These are phyloP conservation scores for Lepidochrysops patricia DNA, from an alignment of 2,888 invertebrate genomes.

Conservation along the genomic window DNA sequence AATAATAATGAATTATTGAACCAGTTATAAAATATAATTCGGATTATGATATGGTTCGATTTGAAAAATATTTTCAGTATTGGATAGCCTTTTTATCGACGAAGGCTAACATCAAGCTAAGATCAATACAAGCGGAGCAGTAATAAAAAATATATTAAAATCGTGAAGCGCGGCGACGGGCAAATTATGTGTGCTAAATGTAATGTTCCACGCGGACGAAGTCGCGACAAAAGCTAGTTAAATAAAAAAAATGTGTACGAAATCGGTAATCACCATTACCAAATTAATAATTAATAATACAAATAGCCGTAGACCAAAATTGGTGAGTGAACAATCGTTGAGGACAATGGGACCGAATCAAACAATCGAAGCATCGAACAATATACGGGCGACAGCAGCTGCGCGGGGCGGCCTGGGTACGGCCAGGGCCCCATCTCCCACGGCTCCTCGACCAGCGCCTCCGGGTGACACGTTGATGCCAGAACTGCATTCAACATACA, in stretches of 20 bases:
- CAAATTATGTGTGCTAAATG: too few relatives aligned
- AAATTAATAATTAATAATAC: slow-evolving; percentile 21
- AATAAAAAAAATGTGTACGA: neutral
- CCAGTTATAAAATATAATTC: too few relatives aligned
- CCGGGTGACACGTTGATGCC: neutral
- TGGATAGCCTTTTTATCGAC: too few relatives aligned
- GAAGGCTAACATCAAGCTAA: too few relatives aligned
- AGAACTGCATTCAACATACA: neutral
- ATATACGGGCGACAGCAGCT: slow-evolving; percentile 64
- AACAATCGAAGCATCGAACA: slow-evolving; percentile 59
- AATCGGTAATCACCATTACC: slow-evolving; percentile 1
- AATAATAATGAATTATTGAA: too few relatives aligned
- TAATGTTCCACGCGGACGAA: too few relatives aligned
- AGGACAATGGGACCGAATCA: slow-evolving; percentile 58
- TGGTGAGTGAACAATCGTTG: slow-evolving; percentile 26
- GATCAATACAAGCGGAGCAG: too few relatives aligned
- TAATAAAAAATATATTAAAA: too few relatives aligned
- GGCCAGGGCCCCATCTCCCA: slow-evolving; percentile 56
- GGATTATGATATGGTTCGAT: too few relatives aligned
- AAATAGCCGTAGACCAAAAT: slow-evolving; percentile 23
- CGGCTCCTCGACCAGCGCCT: slow-evolving; percentile 33
- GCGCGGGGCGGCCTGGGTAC: slow-evolving; percentile 42
- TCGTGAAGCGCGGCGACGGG: too few relatives aligned
- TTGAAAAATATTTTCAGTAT: too few relatives aligned
- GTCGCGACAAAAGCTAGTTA: too few relatives aligned